Percentiles rank a stretch among this genome's conserved stretches.
Evolutionary conservation across 2,888 invertebrate genomes (phyloP).

Genomic region (Smittia sp.): DNA sequence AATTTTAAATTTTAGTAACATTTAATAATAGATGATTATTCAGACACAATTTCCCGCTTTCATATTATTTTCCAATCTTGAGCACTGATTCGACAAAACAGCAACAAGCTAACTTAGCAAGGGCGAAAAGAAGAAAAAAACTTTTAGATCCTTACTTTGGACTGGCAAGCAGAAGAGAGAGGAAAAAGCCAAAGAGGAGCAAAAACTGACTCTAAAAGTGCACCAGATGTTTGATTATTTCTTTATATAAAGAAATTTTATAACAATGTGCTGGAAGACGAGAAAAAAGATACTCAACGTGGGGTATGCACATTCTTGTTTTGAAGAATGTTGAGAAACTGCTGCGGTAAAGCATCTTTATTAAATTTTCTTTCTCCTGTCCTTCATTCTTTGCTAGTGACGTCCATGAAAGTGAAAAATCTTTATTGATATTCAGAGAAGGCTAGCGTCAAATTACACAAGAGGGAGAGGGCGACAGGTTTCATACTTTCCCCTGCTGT

Average conservation of each 20-base stretch:
- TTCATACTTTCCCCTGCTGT: not conserved
- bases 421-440: not conserved
- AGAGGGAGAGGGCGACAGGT: not conserved
- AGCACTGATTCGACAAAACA: not conserved
- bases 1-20: not conserved
- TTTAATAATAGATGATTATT: not conserved
- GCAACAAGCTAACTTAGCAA: not conserved
- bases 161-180: not conserved
- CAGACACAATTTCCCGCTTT: slow-evolving; percentile 2
- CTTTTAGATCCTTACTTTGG: slow-evolving; percentile 21
- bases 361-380: not conserved
- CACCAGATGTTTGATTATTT: slow-evolving; percentile 42
- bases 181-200: not conserved
- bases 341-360: slow-evolving; percentile 5
- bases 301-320: not conserved
- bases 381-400: not conserved
- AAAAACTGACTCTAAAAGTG: slow-evolving; percentile 32
- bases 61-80: slow-evolving; percentile 18
- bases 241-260: slow-evolving; percentile 36
- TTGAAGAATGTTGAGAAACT: slow-evolving; percentile 5
- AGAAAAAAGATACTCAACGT: not conserved
- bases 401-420: not conserved
- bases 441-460: not conserved
- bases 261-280: slow-evolving; percentile 22
- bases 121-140: not conserved